Percentiles rank a stretch among this genome's conserved stretches.
Evolutionary conservation across 2,113 vertebrate species (phyloP).

Genomic region (Chloropsis hardwickii): DNA sequence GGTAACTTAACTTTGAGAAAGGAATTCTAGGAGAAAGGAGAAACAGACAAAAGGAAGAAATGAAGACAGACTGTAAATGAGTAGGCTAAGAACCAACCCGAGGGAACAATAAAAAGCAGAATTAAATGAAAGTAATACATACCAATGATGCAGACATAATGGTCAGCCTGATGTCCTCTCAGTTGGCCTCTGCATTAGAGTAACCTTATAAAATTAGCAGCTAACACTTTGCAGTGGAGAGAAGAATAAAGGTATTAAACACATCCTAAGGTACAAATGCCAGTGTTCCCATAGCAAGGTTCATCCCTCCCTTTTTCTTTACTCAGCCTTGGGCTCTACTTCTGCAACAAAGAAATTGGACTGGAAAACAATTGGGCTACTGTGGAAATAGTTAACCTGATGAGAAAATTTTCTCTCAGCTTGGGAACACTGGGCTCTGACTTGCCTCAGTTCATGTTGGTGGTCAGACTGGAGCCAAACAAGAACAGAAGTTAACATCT

Average conservation of each 20-base stretch:
- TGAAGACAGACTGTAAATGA: neutral
- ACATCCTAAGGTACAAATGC: neutral
- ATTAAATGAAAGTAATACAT: neutral
- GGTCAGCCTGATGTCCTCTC: neutral
- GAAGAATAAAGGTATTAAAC: neutral
- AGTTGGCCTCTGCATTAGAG: neutral
- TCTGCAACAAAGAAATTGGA: neutral
- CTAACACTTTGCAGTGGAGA: neutral
- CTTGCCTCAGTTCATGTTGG: rapidly evolving
- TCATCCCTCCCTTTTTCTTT: neutral
- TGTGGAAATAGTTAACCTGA: neutral
- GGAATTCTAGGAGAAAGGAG: neutral
- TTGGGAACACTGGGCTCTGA: neutral
- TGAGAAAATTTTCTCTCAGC: neutral
- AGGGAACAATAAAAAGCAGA: neutral
- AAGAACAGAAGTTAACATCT: neutral
- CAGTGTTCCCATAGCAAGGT: neutral
- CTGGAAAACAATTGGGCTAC: neutral
- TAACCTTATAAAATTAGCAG: neutral
- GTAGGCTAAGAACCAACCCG: neutral
- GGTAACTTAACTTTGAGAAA: neutral
- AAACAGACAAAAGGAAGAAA: neutral
- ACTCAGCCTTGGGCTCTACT: neutral
- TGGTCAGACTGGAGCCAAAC: neutral
- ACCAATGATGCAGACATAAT: neutral